Evolutionary conservation across 2,797 vertebrate genomes (phyloP).

Genomic region (Onychomys leucogaster): DNA sequence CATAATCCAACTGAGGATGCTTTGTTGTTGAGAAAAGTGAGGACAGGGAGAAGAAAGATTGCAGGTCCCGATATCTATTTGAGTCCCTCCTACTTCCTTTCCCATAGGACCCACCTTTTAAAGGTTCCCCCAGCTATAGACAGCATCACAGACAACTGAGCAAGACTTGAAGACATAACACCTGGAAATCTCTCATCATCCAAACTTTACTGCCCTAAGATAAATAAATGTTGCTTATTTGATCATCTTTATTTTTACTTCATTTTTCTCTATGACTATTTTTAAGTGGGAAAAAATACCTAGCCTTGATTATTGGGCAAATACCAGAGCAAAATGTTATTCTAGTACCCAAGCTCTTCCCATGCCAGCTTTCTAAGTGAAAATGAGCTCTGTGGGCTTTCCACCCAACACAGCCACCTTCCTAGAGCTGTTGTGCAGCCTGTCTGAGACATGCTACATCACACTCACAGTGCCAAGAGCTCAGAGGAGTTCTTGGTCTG

Average conservation of each 20-base stretch:
- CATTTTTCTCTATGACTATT: conserved; percentile 42
- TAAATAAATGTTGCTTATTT: not conserved
- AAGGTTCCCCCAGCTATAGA: not conserved
- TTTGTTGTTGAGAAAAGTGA: not conserved
- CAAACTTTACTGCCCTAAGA: not conserved
- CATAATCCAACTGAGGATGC: not conserved
- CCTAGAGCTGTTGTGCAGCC: not conserved
- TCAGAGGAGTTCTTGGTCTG: conserved; percentile 9
- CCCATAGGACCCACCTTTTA: not conserved
- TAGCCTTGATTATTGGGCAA: not conserved
- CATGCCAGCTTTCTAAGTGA: not conserved
- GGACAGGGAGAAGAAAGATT: not conserved
- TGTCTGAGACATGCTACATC: not conserved
- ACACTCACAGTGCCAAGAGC: not conserved
- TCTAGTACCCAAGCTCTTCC: not conserved
- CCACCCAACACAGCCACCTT: not conserved
- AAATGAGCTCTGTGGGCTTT: not conserved
- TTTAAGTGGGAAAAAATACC: not conserved
- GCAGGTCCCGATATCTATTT: not conserved
- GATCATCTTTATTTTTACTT: conserved; percentile 32
- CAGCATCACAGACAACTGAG: not conserved
- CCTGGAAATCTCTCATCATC: not conserved
- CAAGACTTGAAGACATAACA: not conserved
- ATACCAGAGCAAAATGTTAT: not conserved
- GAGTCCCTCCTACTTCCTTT: not conserved